Conservation (phyloP, 1,140 invertebrate genomes). For the Monomorium pharaonis region DNA sequence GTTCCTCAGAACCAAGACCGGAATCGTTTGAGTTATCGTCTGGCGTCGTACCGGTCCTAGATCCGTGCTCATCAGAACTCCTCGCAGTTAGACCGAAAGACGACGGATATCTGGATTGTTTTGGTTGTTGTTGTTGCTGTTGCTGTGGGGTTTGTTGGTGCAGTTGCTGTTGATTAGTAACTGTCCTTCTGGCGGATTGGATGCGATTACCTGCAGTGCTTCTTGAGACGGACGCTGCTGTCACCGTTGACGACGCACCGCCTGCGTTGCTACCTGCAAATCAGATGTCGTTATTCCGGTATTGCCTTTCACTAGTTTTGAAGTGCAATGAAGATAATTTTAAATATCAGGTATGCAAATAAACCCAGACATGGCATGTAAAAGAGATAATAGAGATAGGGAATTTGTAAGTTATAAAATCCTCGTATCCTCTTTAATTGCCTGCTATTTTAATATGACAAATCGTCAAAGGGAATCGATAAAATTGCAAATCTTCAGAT, state of each 20-base stretch:
- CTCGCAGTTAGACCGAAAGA: conserved; percentile 66
- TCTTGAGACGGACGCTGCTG: conserved; percentile 73
- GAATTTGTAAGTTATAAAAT: background rate
- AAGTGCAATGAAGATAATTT: background rate
- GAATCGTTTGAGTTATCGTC: conserved; percentile 94
- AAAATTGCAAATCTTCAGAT: background rate
- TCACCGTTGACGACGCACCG: conserved; percentile 77
- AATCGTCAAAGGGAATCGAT: background rate
- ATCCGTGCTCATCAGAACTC: conserved; percentile 78
- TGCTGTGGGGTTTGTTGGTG: conserved; percentile 61
- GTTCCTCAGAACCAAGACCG: conserved; percentile 91
- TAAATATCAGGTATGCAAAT: background rate
- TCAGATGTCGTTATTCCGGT: background rate
- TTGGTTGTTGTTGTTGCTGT: conserved; percentile 65
- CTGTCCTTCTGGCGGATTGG: conserved; percentile 70
- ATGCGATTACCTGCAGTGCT: conserved; percentile 67
- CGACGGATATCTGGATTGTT: conserved; percentile 69
- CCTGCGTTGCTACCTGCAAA: conserved; percentile 70
- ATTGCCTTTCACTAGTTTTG: background rate
- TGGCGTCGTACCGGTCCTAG: conserved; percentile 73
- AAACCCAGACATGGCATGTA: too few species aligned
- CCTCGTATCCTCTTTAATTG: background rate
- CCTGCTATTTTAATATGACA: background rate
- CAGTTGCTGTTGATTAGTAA: conserved; percentile 65
- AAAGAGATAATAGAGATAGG: background rate